A percentile compares a stretch with the other conserved stretches of the same genome.
These are phyloP conservation scores for Dinothrombium tinctorium DNA, from an alignment of 1,140 invertebrate species.

Conservation along the genomic window DNA sequence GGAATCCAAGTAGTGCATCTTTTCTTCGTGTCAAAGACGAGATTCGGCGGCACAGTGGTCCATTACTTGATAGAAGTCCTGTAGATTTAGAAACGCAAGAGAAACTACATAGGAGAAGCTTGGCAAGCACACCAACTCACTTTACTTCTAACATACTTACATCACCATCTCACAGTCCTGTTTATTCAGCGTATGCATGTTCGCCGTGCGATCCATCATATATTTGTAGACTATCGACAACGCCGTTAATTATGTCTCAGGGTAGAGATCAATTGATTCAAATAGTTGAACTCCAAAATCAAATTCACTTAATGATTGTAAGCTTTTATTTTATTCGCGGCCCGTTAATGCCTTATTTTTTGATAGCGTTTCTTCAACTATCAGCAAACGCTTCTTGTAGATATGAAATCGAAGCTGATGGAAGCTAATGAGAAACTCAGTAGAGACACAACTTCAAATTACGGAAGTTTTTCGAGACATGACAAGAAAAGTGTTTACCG, in stretches of 20 bases:
- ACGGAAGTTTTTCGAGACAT: background rate
- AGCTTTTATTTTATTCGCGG: background rate
- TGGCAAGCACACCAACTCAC: background rate
- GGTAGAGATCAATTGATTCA: conserved; percentile 2
- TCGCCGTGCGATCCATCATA: conserved; percentile 1
- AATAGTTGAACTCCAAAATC: conserved; percentile 5
- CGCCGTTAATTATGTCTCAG: conserved; percentile 1
- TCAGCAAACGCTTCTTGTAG: conserved; percentile 1
- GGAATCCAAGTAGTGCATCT: background rate
- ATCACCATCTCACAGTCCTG: background rate
- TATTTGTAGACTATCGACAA: background rate
- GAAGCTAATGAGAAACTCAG: background rate
- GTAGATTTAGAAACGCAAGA: background rate
- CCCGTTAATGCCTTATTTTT: background rate
- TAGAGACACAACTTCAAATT: conserved; percentile 3
- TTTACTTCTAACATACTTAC: background rate
- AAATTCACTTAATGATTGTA: background rate
- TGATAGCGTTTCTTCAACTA: conserved; percentile 1
- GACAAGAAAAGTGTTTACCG: conserved; percentile 22
- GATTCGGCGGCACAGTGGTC: background rate
- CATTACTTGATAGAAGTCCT: background rate
- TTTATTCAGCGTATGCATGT: background rate
- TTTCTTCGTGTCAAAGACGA: background rate
- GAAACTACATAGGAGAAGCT: background rate
- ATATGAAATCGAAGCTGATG: conserved; percentile 1